Evolutionary conservation across 2,797 vertebrate genomes (phyloP), one percentile per base, ranked within the genome.

Genomic region (Percopsis omiscomaycus): DNA sequence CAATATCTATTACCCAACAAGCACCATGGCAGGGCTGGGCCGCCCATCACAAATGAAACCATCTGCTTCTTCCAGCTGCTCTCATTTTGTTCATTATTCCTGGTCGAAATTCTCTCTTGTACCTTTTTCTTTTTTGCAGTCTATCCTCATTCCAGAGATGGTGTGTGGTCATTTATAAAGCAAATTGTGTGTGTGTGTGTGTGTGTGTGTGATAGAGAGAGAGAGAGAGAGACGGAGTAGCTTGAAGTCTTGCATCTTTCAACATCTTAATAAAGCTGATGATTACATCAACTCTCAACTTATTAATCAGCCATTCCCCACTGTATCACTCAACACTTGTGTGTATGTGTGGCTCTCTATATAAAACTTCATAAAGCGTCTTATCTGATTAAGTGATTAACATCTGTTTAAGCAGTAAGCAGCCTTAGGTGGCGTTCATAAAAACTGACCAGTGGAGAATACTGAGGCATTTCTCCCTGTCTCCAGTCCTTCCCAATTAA

Each of bases 51-150:
- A 88, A 92, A 90, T 89, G 85, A 89, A 92, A 89, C 92, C 92
- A 92, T 93, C 91, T 93, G 92, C 89, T 88, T 89, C 76, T 66
- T 84, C 92, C 91, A 92, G 92, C 91, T 93, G 91, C 75, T 89
- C 78, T 77, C 83, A 74, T 88, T 91, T 90, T 90, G 80, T 88
- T 89, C 83, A 89, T 89, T 84, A 87, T 88, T 86, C 77, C 84
- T 78, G 61, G 63, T 82, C 86, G 86, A 88, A 82, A 83, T 62
- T 16, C 44, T 28, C 55, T 46, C 73, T 64, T 50, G 16, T 37
- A 58, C 57, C 69, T 64, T 70, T 63, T 22, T 42, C 22, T 11
- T 13, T 15, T 14, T 16, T 61, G n/a, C 42, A 73, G 29, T 73
- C 22, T 37, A 49, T 16, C 4, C 46, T 60, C 22, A n/a, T 62